These are phyloP conservation scores for Asobara japonica DNA, from an alignment of 1,140 invertebrate genomes.

Conservation along the genomic window DNA sequence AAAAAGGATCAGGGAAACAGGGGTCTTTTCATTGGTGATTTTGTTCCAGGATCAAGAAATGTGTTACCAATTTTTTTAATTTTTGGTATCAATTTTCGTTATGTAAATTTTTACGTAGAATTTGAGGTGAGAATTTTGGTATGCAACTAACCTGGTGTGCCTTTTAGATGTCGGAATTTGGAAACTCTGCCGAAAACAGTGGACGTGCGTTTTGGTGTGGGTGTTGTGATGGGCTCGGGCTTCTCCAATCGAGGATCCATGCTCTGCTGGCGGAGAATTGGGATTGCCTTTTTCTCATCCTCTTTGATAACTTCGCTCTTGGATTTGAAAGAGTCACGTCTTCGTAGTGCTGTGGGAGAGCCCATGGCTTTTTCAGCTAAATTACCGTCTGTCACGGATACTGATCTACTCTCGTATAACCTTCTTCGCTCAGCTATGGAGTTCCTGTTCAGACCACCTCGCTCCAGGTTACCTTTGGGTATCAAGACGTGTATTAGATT, in stretches of 20 bases:
- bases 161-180: slow-evolving; percentile 93
- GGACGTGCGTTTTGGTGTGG: slow-evolving; percentile 80
- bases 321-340: slow-evolving; percentile 72
- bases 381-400: slow-evolving; percentile 69
- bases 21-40: too few species aligned
- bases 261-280: slow-evolving; percentile 66
- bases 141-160: too few species aligned
- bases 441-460: slow-evolving; percentile 69
- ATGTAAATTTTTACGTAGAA: too few species aligned
- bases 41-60: too few species aligned
- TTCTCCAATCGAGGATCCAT: slow-evolving; percentile 65
- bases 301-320: slow-evolving; percentile 68
- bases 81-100: too few species aligned
- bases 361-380: slow-evolving; percentile 73
- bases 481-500: too few species aligned
- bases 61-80: too few species aligned
- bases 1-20: too few species aligned
- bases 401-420: slow-evolving; percentile 78
- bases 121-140: too few species aligned
- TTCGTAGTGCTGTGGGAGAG: slow-evolving; percentile 77
- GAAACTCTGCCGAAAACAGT: slow-evolving; percentile 90
- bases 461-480: slow-evolving; percentile 69
- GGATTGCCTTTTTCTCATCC: slow-evolving; percentile 65
- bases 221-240: slow-evolving; percentile 61
- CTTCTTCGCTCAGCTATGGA: slow-evolving; percentile 82